These are phyloP conservation scores for Clarias gariepinus DNA, from an alignment of 2,113 vertebrate genomes.

Conservation along the genomic window DNA sequence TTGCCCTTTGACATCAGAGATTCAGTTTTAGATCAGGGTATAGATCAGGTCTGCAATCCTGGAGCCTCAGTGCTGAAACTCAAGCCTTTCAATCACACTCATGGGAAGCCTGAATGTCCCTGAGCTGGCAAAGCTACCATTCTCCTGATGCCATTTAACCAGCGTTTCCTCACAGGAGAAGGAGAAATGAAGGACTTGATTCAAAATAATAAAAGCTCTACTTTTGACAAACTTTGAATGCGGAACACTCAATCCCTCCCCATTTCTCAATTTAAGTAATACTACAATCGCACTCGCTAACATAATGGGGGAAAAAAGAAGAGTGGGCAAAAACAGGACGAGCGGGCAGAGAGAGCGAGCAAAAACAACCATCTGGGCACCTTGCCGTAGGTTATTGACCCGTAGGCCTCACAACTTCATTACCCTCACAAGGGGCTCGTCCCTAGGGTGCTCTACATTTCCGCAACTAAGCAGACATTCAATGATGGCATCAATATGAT, in stretches of 20 bases:
- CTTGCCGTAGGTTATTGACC: constrained; percentile 66
- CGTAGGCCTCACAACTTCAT: constrained; percentile 64
- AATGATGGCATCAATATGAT: constrained; percentile 56
- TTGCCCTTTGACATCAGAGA: not conserved
- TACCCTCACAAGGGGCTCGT: constrained; percentile 61
- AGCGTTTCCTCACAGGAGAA: not conserved
- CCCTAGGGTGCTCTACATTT: constrained; percentile 60
- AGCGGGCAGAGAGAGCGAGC: constrained; percentile 6
- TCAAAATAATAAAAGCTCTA: not conserved
- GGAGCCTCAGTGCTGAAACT: constrained; percentile 63
- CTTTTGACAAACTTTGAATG: not conserved
- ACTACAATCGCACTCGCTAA: constrained; percentile 53
- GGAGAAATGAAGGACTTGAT: not conserved
- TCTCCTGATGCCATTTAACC: constrained; percentile 36
- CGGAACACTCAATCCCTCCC: constrained; percentile 11
- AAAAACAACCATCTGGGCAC: constrained; percentile 39
- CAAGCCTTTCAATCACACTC: constrained; percentile 57
- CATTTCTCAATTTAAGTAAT: constrained; percentile 60
- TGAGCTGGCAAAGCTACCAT: constrained; percentile 59
- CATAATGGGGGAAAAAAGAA: not conserved
- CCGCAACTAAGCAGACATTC: constrained; percentile 72
- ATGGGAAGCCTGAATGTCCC: constrained; percentile 53
- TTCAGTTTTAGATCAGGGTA: constrained; percentile 2
- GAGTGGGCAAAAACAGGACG: not conserved
- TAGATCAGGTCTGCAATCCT: constrained; percentile 25